Percentiles rank a stretch among this genome's conserved stretches.
phyloP scores from a whole-genome alignment of 2,888 invertebrate species.

The Patella caerulea region DNA sequence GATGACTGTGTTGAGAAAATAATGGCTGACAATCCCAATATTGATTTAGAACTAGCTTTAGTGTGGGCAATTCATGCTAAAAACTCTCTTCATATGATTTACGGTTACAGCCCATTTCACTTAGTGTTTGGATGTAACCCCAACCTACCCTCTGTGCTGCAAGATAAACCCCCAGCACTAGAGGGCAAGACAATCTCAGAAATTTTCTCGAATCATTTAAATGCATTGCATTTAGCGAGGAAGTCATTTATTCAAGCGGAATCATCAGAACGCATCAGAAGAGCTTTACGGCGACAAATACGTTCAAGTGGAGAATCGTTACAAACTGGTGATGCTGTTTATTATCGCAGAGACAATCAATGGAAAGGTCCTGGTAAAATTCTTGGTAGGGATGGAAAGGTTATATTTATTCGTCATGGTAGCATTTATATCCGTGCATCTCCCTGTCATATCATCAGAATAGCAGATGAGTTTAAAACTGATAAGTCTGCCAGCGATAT shows the following conservation, averaged over 20 bases:
- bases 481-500: not conserved
- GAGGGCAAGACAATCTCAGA: slow-evolving; percentile 21
- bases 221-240: slow-evolving; percentile 33
- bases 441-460: slow-evolving; percentile 24
- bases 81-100: slow-evolving; percentile 18
- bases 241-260: slow-evolving; percentile 28
- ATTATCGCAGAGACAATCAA: slow-evolving; percentile 24
- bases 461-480: slow-evolving; percentile 13
- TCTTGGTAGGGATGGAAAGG: slow-evolving; percentile 38
- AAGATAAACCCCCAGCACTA: slow-evolving; percentile 23
- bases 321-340: slow-evolving; percentile 29
- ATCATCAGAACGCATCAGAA: slow-evolving; percentile 28
- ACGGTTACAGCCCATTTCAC: slow-evolving; percentile 28
- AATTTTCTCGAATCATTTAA: slow-evolving; percentile 33
- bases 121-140: slow-evolving; percentile 26
- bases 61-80: slow-evolving; percentile 19
- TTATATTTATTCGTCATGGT: slow-evolving; percentile 35
- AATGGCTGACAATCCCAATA: slow-evolving; percentile 1
- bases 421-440: slow-evolving; percentile 31
- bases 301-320: slow-evolving; percentile 21
- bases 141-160: slow-evolving; percentile 23
- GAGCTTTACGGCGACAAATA: slow-evolving; percentile 26
- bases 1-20: slow-evolving; percentile 19
- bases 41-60: slow-evolving; percentile 17
- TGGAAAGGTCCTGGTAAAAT: slow-evolving; percentile 40